Base-by-base conservation (phyloP, 2,888 invertebrate genomes). In the Archips xylosteana region DNA sequence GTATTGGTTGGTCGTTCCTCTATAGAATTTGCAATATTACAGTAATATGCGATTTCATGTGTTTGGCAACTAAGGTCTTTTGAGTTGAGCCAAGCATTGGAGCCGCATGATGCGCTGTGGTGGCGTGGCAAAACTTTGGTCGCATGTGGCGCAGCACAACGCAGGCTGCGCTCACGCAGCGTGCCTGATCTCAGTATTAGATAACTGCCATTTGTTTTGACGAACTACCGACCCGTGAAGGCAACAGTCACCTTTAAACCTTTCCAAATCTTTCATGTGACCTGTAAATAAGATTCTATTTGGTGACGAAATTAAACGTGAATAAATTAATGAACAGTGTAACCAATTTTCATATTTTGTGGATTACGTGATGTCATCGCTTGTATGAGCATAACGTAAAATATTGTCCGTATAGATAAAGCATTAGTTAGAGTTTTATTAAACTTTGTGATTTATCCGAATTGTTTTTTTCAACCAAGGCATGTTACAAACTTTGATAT, bases 221-320 rank as follows among this genome's bases (percentile, higher is more conserved):
- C 78, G 70, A 74, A 70, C 78, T 70, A 71, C 71, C 74, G 42
- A 60, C 72, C 69, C 70, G 54, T 64, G 74, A 76, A 80, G 78
- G 76, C 75, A 75, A 76, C 64, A 49, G 59, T 57, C 62, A 82
- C 81, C 82, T 80, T 80, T 78, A 78, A 79, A 83, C 81, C 82
- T 86, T 84, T 85, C 79, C 76, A 79, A 83, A 83, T 82, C 78
- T 79, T 78, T 80, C 79, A 77, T 61, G 69, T 71, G 61, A 75
- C 67, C 45, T 68, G 63, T 63, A 64, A 75, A 69, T 67, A 63
- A 63, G 57, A 60, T 57, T 54, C 32, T 39, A 49, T 36, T 51
- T 45, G 23, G 54, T 70, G 64, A 65, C 70, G 70, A 69, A 70
- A 67, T 74, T 23, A 66, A 66, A 45, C 13, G 34, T 59, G 39